Evolutionary conservation across 1,140 invertebrate genomes (phyloP).

Genomic region (Melanaphis sacchari): DNA sequence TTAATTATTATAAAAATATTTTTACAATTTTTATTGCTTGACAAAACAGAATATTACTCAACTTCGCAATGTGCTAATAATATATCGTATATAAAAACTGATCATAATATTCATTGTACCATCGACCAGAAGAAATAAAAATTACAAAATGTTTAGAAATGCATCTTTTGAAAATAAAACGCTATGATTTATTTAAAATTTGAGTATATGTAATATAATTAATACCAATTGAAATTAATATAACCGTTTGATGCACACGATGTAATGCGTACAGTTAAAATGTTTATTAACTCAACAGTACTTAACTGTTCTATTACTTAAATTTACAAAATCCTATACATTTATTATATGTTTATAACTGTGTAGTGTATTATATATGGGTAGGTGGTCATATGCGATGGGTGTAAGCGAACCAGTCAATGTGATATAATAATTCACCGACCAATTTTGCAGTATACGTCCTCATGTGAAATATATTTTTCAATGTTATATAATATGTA

Average conservation of each 20-base stretch:
- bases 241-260: no score
- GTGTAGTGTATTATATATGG: neutral
- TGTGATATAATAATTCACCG: slow-evolving; percentile 4
- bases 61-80: neutral
- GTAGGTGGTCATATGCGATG: neutral
- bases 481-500: neutral
- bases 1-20: neutral
- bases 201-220: no score
- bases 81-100: neutral
- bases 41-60: neutral
- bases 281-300: no score
- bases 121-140: neutral
- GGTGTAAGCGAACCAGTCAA: neutral
- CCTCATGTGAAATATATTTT: neutral
- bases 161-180: neutral
- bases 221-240: no score
- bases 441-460: neutral
- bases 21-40: neutral
- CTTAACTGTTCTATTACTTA: neutral
- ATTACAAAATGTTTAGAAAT: neutral
- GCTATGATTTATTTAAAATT: neutral
- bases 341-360: neutral
- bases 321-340: neutral
- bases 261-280: no score
- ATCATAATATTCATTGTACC: neutral